phyloP scores from a whole-genome alignment of 2,113 vertebrate species.

The Rattus rattus region DNA sequence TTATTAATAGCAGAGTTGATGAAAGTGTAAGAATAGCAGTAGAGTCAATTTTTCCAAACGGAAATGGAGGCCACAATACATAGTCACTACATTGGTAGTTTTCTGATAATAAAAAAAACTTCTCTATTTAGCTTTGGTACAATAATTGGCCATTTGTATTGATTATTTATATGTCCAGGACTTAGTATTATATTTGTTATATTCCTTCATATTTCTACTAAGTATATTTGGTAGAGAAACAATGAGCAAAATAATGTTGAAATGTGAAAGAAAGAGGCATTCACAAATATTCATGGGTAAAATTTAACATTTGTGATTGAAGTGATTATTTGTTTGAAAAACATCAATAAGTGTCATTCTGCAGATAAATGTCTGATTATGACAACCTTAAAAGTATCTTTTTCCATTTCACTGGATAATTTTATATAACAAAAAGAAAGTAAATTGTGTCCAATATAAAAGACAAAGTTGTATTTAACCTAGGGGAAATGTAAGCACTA shows the following conservation, averaged over 20 bases:
- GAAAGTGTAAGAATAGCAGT: background rate
- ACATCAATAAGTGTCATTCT: background rate
- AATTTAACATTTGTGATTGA: constrained; percentile 18
- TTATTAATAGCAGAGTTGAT: constrained; percentile 7
- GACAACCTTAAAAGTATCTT: background rate
- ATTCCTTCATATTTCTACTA: background rate
- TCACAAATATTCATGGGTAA: background rate
- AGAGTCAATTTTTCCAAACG: background rate
- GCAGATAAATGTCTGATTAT: background rate
- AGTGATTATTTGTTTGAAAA: constrained; percentile 56
- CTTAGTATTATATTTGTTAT: constrained; percentile 24
- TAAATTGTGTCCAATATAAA: constrained; percentile 73
- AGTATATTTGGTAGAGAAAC: background rate
- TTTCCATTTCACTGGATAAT: constrained; percentile 68
- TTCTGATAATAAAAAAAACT: constrained; percentile 1
- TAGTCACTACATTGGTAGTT: constrained; percentile 16
- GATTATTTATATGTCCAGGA: background rate
- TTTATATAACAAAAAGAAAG: constrained; percentile 63
- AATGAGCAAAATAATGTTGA: constrained; percentile 18
- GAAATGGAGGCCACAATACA: background rate
- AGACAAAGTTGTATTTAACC: constrained; percentile 82
- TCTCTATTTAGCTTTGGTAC: constrained; percentile 37
- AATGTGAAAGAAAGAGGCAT: background rate
- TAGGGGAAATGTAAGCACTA: constrained; percentile 77
- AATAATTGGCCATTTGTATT: background rate